Evolutionary conservation across 2,797 vertebrate genomes (phyloP).

Genomic region (Anguilla megastoma): DNA sequence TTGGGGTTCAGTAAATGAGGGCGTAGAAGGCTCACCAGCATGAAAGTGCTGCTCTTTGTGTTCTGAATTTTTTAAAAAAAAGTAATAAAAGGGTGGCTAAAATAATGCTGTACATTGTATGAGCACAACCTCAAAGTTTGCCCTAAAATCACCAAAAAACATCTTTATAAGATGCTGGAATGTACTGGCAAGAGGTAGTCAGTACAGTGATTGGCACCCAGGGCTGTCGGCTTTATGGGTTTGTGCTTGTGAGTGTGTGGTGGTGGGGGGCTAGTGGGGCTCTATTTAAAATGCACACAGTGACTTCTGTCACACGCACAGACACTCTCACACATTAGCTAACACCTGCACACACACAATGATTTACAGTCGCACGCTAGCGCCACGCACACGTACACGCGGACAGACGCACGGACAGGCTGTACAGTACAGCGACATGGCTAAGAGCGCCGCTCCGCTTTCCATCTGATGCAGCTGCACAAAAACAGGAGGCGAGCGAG

Average conservation of each 20-base stretch:
- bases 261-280: not conserved
- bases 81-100: not conserved
- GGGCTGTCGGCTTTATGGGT: not conserved
- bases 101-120: not conserved
- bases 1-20: not conserved
- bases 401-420: not conserved
- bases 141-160: not conserved
- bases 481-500: slow-evolving; percentile 45
- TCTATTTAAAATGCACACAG: not conserved
- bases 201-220: not conserved
- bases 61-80: too few species aligned
- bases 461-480: slow-evolving; percentile 44
- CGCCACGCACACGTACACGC: not conserved
- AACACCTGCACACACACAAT: not conserved
- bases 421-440: slow-evolving; percentile 28
- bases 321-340: slow-evolving; percentile 17
- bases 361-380: not conserved
- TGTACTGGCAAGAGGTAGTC: not conserved
- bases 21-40: not conserved
- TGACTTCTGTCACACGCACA: not conserved
- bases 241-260: not conserved
- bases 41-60: not conserved
- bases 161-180: not conserved
- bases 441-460: slow-evolving; percentile 29
- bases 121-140: not conserved